phyloP scores from a whole-genome alignment of 2,888 invertebrate genomes.

The Diogma glabrata region DNA sequence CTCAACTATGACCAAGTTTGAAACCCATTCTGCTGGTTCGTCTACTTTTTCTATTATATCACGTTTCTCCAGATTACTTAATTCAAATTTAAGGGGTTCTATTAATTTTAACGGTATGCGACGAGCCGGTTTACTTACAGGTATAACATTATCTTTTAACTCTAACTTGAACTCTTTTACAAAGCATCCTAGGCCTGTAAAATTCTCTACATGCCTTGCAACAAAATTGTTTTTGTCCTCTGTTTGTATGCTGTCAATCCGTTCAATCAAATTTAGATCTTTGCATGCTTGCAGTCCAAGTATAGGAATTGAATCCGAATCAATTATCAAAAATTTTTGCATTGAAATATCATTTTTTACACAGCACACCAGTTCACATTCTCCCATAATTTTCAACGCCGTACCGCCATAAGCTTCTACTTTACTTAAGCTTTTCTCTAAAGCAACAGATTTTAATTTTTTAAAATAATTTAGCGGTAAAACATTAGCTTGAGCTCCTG shows the following conservation, averaged over 20 bases:
- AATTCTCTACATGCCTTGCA: neutral
- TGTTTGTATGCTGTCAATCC: neutral
- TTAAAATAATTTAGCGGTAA: neutral
- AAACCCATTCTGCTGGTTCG: conserved; percentile 12
- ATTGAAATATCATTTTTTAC: neutral
- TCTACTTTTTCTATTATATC: conserved; percentile 7
- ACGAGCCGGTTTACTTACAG: conserved; percentile 8
- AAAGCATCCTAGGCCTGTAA: conserved; percentile 10
- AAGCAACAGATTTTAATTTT: neutral
- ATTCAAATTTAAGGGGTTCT: neutral
- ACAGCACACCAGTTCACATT: neutral
- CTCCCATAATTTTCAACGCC: no score
- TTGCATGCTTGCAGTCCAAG: no score
- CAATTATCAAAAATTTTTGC: conserved; percentile 4
- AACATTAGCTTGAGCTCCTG: conserved; percentile 7
- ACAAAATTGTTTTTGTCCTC: neutral
- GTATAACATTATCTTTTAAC: conserved; percentile 4
- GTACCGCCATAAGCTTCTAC: neutral
- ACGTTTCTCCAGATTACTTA: neutral
- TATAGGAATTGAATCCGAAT: conserved; percentile 5
- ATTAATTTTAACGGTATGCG: conserved; percentile 6
- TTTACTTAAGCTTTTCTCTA: neutral
- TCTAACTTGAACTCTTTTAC: conserved; percentile 1
- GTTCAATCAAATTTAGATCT: neutral
- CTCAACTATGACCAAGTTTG: no score